These are phyloP conservation scores for Chrysolina haemoptera DNA, from an alignment of 2,888 invertebrate genomes.

Conservation along the genomic window DNA sequence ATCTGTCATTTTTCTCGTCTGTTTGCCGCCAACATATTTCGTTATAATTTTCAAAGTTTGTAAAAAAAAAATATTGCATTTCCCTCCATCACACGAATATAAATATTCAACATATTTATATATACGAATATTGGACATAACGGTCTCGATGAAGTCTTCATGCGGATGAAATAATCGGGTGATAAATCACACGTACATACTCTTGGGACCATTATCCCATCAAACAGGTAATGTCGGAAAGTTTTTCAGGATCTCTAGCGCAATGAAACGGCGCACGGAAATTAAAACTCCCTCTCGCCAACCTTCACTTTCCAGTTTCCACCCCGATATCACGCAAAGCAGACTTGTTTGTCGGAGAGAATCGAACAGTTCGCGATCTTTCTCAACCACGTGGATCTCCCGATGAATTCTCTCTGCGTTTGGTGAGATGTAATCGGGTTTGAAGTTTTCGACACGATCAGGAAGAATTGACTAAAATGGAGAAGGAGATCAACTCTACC, in stretches of 20 bases:
- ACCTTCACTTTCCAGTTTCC: constrained; percentile 4
- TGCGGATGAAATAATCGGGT: no score
- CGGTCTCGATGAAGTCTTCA: no score
- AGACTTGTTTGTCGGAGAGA: not conserved
- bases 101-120: no score
- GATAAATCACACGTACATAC: no score
- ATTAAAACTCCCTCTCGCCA: not conserved
- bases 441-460: not conserved
- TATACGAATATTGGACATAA: not conserved
- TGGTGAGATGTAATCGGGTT: not conserved
- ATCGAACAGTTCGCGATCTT: not conserved
- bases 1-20: no score
- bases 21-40: no score
- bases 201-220: not conserved
- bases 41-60: no score
- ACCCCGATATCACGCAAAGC: not conserved
- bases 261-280: constrained; percentile 11
- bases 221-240: not conserved
- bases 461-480: constrained; percentile 19
- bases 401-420: not conserved
- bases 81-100: no score
- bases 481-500: constrained; percentile 26
- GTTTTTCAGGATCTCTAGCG: not conserved
- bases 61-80: no score
- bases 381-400: not conserved